Base-by-base conservation (phyloP, 2,888 invertebrate species). In the Nomada lathburiana region DNA sequence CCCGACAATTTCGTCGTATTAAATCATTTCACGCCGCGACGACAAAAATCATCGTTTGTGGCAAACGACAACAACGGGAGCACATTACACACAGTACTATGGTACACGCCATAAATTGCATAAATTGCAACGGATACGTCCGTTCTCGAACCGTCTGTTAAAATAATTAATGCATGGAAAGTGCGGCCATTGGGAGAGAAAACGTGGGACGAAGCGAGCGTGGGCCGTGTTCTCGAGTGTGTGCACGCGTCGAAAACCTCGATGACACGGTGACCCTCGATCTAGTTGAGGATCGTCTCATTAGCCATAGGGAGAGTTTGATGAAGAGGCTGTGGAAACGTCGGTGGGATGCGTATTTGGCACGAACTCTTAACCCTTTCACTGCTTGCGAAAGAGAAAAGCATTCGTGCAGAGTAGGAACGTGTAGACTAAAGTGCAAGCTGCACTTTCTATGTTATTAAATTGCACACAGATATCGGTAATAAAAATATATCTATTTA, bases 111-210 rank as follows among this genome's bases (percentile, higher is more conserved):
- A 16, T 47, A 47, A 47, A 47, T 47, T 47, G 47, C 4, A 57
- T 26, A 59, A 59, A 59, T 36, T 59, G 59, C 29, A 26, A 18
- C 69, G 69, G 57, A 69, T 70, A 70, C 47, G 47, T 47, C 11
- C n/a, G 52, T 52, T 47, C 63, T 60, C 42, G 60, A 67, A 36
- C 50, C 36, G n/a, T 20, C 73, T 74, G 36, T 74, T 67, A 52
- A 74, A 74, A 44, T 68, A 52, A 75, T 75, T 53, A 62, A 75
- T 75, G 50, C 67, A 75, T 52, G 68, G 68, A 75, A 75, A 75
- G 73, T 57, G 57, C 20, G 36, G 57, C 16, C 47, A 57, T 73
- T 13, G 73, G 20, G 20, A 73, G 67, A 52, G 67, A 53, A 60
- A 60, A 75, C 59, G 67, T 50, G 70, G 29, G 70, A 59, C 47